A percentile compares a stretch with the other conserved stretches of the same genome.
Evolutionary conservation across 2,113 vertebrate genomes (phyloP).

Genomic region (Cyanistes caeruleus): DNA sequence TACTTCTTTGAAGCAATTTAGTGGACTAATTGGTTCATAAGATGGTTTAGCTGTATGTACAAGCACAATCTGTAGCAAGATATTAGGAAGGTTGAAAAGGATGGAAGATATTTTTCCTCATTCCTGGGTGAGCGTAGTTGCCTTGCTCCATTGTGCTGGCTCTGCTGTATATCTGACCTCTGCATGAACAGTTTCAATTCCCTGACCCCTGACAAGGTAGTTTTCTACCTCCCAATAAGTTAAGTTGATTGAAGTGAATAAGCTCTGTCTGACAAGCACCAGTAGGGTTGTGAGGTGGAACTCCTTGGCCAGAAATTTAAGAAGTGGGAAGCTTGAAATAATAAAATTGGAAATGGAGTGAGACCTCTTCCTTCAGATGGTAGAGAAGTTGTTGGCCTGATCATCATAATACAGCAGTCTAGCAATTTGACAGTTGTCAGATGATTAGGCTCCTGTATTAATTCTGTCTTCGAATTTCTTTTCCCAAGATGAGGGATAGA

Average conservation of each 20-base stretch:
- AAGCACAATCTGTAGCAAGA: not conserved
- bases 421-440: not conserved
- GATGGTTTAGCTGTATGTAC: not conserved
- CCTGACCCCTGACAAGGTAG: not conserved
- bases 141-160: not conserved
- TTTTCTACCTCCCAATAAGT: not conserved
- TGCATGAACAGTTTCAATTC: not conserved
- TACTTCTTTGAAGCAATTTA: not conserved
- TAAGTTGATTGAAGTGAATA: not conserved
- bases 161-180: not conserved
- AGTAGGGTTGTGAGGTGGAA: not conserved
- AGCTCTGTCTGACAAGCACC: not conserved
- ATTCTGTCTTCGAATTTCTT: slow-evolving; percentile 1
- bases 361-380: not conserved
- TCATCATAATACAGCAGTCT: not conserved
- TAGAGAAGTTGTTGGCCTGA: not conserved
- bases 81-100: not conserved
- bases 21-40: not conserved
- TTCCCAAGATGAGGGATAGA: not conserved
- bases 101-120: not conserved
- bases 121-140: not conserved
- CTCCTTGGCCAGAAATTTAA: not conserved
- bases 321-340: not conserved
- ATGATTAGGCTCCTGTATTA: not conserved
- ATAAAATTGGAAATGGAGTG: not conserved